Base-by-base conservation (phyloP, 1,140 invertebrate species). In the Brachionus rubens region DNA sequence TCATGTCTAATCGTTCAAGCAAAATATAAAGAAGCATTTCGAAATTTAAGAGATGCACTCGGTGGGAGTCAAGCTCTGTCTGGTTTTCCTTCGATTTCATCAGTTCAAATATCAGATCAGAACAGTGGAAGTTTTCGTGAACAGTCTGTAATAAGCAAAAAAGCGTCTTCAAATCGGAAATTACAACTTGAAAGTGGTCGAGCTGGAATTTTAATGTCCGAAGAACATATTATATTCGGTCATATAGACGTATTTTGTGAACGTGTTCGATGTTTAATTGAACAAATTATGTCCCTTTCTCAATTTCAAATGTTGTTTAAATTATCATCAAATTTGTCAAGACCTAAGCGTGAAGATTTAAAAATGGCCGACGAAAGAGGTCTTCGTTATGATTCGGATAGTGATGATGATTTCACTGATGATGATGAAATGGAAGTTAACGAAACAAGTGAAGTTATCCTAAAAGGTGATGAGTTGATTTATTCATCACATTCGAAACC, bases 151-250 rank as follows among this genome's bases (percentile, higher is more conserved):
- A 77, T 46, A 24, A 48, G 36, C 30, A 50, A 56, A 33, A 33
- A 50, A 76, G 26, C n/a, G 16, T 16, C 21, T 19, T 10, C 16
- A 26, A 33, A 59, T 41, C 76, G 56, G 12, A 43, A 77, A 46
- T 36, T 16, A 9, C n/a, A 6, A 7, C 30, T 59, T 72, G 77
- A 67, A 24, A 59, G 41, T 26, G 43, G 43, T 56, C 14, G 80
- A 80, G 52, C 80, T 82, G 82, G 82, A 0, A 81, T 84, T 33
- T 79, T 82, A 6, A 81, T 85, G 33, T 79, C 81, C 33, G 83
- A 85, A 78, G 83, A 84, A 56, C 82, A 84, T 28, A 81, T 81
- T 14, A 82, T 85, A 24, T 79, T 85, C 78, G 78, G 79, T 43
- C 82, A 83, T 77, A 78, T 85, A 76, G 82, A 84, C 54, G 52